Percentiles rank a stretch among this genome's conserved stretches.
Conservation (phyloP, 2,797 vertebrate genomes). For the Sardinella longiceps region DNA sequence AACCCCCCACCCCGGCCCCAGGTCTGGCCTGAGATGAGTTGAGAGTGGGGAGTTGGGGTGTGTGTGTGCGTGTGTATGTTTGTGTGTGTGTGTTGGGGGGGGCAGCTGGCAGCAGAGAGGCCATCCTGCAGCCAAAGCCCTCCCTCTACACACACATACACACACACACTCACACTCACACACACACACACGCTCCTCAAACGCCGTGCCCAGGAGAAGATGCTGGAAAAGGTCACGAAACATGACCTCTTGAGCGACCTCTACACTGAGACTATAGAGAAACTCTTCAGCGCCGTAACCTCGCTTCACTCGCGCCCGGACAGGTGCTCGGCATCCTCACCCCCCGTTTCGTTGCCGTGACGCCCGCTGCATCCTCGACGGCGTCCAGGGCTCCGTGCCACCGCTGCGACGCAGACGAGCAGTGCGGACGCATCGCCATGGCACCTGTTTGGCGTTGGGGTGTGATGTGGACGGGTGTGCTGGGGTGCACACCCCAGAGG, state of each 20-base stretch:
- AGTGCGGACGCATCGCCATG: slow-evolving; percentile 44
- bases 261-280: neutral
- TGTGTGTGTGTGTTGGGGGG: slow-evolving; percentile 1
- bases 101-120: slow-evolving; percentile 49
- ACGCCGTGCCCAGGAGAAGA: neutral
- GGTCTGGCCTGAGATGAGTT: slow-evolving; percentile 37
- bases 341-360: slow-evolving; percentile 24
- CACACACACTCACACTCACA: neutral
- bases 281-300: neutral
- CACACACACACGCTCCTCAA: neutral
- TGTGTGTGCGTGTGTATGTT: neutral
- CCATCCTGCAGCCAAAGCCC: slow-evolving; percentile 22
- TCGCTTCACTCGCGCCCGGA: neutral
- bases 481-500: slow-evolving; percentile 57
- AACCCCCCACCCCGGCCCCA: slow-evolving; percentile 55
- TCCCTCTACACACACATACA: neutral
- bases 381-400: slow-evolving; percentile 7
- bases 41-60: slow-evolving; percentile 23
- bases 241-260: neutral
- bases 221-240: neutral
- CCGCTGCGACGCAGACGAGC: neutral
- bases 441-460: slow-evolving; percentile 57
- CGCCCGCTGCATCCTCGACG: neutral
- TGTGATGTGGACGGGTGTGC: slow-evolving; percentile 53
- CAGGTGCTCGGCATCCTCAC: slow-evolving; percentile 25